phyloP scores from a whole-genome alignment of 2,113 vertebrate genomes.

The Mixornis gularis region DNA sequence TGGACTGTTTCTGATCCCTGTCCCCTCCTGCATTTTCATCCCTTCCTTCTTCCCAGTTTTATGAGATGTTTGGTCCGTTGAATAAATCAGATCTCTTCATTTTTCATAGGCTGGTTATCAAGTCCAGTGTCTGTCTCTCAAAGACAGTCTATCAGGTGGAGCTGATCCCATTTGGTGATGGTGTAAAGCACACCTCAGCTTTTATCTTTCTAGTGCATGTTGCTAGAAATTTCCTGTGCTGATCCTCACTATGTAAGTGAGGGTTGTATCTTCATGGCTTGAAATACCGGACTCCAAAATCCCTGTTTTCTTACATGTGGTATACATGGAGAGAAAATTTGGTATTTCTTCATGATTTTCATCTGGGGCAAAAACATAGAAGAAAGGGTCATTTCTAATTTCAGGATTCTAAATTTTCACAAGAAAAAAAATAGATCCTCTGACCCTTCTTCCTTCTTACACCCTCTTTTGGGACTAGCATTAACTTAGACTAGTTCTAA shows the following conservation, averaged over 20 bases:
- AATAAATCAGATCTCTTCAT: neutral
- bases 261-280: neutral
- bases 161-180: neutral
- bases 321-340: neutral
- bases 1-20: neutral
- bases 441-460: neutral
- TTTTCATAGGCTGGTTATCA: neutral
- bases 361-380: neutral
- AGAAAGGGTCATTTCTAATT: neutral
- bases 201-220: neutral
- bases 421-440: neutral
- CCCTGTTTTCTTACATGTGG: neutral
- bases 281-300: neutral
- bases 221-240: neutral
- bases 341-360: neutral
- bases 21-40: neutral
- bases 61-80: neutral
- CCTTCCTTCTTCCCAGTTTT: neutral
- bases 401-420: neutral
- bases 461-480: neutral
- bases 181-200: neutral
- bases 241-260: neutral
- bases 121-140: neutral
- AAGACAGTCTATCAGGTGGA: neutral
- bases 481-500: neutral